phyloP scores from a whole-genome alignment of 2,797 vertebrate species.

The Capromys pilorides region DNA sequence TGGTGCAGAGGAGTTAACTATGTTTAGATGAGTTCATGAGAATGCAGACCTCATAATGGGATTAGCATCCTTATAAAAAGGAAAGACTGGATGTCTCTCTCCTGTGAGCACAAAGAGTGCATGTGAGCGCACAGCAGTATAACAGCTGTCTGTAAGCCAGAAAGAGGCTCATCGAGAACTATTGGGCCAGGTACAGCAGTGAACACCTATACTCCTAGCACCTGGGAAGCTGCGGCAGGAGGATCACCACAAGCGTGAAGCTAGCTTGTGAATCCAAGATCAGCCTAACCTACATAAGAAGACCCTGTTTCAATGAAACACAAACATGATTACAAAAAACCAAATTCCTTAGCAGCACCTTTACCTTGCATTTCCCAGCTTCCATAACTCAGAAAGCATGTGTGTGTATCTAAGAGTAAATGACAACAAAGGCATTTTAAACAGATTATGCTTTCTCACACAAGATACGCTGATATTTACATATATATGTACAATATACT shows the following conservation, averaged over 20 bases:
- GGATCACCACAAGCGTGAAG: not conserved
- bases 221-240: not conserved
- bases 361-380: not conserved
- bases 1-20: not conserved
- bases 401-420: not conserved
- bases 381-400: not conserved
- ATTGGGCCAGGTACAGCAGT: not conserved
- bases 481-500: not conserved
- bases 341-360: not conserved
- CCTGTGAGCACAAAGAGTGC: not conserved
- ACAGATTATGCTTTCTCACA: not conserved
- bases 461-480: not conserved
- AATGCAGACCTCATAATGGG: not conserved
- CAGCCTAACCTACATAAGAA: not conserved
- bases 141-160: not conserved
- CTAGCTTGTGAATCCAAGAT: not conserved
- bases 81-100: not conserved
- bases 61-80: not conserved
- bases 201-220: not conserved
- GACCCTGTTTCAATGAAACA: not conserved
- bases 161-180: not conserved
- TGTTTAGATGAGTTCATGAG: not conserved
- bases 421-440: slow-evolving; percentile 45
- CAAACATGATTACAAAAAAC: not conserved
- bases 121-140: not conserved